Evolutionary conservation across 2,888 invertebrate genomes (phyloP).

Genomic region (Oeneis ivallda): DNA sequence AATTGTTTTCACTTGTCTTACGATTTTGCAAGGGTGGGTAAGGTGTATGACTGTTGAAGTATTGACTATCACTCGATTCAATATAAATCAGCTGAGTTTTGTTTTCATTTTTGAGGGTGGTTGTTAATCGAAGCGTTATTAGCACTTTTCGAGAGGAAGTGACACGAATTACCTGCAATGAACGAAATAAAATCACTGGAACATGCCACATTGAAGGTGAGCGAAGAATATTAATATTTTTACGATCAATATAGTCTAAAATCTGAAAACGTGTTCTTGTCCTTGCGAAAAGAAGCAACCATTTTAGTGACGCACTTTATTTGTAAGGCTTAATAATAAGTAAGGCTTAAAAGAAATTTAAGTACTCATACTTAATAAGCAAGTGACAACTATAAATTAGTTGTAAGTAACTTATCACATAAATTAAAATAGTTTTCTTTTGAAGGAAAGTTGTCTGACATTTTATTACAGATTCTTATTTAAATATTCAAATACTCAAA

Average conservation of each 20-base stretch:
- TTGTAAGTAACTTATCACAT: not conserved
- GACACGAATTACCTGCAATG: conserved; percentile 77
- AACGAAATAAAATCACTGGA: conserved; percentile 96
- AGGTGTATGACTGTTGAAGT: not conserved
- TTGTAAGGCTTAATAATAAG: not conserved
- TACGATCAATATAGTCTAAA: conserved; percentile 10
- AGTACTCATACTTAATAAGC: not conserved
- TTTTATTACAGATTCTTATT: too few species aligned
- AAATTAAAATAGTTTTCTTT: too few species aligned
- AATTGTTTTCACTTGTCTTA: not conserved
- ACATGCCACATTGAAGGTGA: conserved; percentile 96
- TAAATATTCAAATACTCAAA: not conserved
- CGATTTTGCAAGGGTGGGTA: not conserved
- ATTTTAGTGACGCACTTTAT: conserved; percentile 11
- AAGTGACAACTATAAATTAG: not conserved
- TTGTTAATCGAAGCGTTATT: conserved; percentile 30
- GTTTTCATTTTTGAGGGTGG: conserved; percentile 61
- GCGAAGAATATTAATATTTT: conserved; percentile 10
- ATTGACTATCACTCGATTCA: conserved; percentile 21
- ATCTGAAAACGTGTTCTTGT: conserved; percentile 3
- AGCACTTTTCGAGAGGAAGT: conserved; percentile 28
- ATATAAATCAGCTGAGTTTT: conserved; percentile 76
- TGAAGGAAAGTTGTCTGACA: too few species aligned
- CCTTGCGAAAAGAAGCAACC: not conserved
- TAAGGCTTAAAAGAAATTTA: not conserved